Evolutionary conservation across 2,888 invertebrate species (phyloP), one percentile per base, ranked within the genome.

Genomic region (Trissolcus japonicus): DNA sequence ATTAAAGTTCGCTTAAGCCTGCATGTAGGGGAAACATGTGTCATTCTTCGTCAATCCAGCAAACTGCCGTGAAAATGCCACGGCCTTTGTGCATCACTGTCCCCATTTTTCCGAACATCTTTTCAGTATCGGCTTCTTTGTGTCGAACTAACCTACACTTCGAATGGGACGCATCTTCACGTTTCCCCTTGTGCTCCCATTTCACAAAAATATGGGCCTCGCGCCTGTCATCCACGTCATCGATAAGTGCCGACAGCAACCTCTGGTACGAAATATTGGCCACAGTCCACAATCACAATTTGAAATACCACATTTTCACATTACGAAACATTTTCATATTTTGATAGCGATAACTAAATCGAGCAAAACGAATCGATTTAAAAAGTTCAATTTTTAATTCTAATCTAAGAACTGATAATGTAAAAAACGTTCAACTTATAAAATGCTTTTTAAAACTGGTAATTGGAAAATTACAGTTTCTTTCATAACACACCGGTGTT

Each of bases 41-140:
- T 75, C 69, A 60, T 59, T 69, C 57, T 54, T 63, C 68, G 29
- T 68, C 63, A 74, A 74, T 67, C 67, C 56, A 41, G 40, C 66
- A 56, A 62, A 55, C 74, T 62, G 57, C 67, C 63, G 54, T 62
- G 63, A 68, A 75, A 75, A 75, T 54, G 63, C 46, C 14, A 41
- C 25, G 17, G 41, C 59, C 57, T 68, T 75, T 75, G 68, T 75
- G 25, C 43, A n/a, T 14, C 9, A 6, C 25, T 35, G 59, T 56
- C 66, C 65, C 59, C 29, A 50, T 48, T 73, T 73, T 56, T 25
- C 54, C 59, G 46, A 54, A 21, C 41, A 46, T 61, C 66, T 67
- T 62, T 67, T 65, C 48, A 60, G 21, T 35, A 54, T 55, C 59
- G 48, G 54, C 53, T 65, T 59, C 50, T 65, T 59, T 48, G 56